These are phyloP conservation scores for Drosophila ironensis DNA, from an alignment of 1,140 invertebrate species.

Conservation along the genomic window DNA sequence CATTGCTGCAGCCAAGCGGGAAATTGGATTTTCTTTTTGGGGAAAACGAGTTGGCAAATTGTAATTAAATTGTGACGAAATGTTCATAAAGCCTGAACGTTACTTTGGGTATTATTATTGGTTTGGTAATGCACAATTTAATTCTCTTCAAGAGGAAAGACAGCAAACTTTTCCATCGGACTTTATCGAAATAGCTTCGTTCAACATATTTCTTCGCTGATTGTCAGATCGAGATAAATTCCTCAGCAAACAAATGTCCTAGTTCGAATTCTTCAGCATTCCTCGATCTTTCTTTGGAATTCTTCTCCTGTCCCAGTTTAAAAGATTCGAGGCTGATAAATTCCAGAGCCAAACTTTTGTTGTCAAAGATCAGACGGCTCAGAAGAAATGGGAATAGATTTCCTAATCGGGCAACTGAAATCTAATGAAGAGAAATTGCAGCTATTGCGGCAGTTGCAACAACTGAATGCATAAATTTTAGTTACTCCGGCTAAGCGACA, in stretches of 20 bases:
- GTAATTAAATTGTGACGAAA: not conserved
- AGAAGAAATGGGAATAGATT: slow-evolving; percentile 1
- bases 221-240: not conserved
- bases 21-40: slow-evolving; percentile 49
- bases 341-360: not conserved
- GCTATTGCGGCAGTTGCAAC: slow-evolving; percentile 17
- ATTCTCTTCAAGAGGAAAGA: no score
- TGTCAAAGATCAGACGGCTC: slow-evolving; percentile 6
- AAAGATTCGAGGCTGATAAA: slow-evolving; percentile 2
- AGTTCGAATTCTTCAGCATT: not conserved
- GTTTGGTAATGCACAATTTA: no score
- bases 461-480: slow-evolving; percentile 51
- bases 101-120: no score
- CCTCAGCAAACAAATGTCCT: not conserved
- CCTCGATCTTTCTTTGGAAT: not conserved
- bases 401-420: not conserved
- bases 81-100: not conserved
- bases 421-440: slow-evolving; percentile 14
- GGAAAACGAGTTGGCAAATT: slow-evolving; percentile 1
- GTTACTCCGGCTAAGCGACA: slow-evolving; percentile 56
- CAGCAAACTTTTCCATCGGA: no score
- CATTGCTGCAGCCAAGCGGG: slow-evolving; percentile 44
- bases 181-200: no score
- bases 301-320: not conserved
- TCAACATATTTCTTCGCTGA: no score